Base-by-base conservation (phyloP, 2,888 invertebrate genomes). In the Orthonychiurus folsomi region DNA sequence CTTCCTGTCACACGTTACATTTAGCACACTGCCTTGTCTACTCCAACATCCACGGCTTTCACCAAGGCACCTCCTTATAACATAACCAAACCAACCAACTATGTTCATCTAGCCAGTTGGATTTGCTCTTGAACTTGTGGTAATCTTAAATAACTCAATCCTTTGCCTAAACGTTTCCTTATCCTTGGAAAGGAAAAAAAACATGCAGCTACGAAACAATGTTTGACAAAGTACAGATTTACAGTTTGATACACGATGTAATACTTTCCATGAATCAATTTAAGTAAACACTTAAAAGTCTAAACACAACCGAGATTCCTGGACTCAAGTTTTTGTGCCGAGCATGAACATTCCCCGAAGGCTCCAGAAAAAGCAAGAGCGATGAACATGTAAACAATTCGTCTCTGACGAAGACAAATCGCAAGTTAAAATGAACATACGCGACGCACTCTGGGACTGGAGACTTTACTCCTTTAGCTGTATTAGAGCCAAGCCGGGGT, bases 211-310 rank as follows among this genome's bases (percentile, higher is more conserved):
- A n/a, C n/a, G 37, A 37, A 37, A 37, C 37, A 37, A 37, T 37
- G 37, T 37, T 37, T 37, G 37, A 37, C 37, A 37, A 37, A 37
- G 37, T 37, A 37, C 37, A 37, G 37, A 37, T 37, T 37, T 37
- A 37, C 37, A 37, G 37, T 37, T 37, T 37, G 37, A 37, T 37
- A 37, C 37, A 37, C 37, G 37, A 37, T 37, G 37, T 37, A 37
- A 37, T 37, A 37, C 37, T 37, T 37, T 37, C 9, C 37, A 37
- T 37, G 37, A 37, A 47, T 55, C 56, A 59, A 58, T 63, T 59
- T 56, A 52, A 61, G 63, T 66, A 66, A 66, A 66, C 66, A 66
- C 59, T 61, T 52, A 53, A 54, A 59, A 55, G 52, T 58, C 62
- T 59, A 56, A 59, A 63, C 60, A 59, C 28, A 63, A 58, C 61